Percentiles rank a stretch among this genome's conserved stretches.
These are phyloP conservation scores for Formicarius rufipectus DNA, from an alignment of 2,113 vertebrate species.

Conservation along the genomic window DNA sequence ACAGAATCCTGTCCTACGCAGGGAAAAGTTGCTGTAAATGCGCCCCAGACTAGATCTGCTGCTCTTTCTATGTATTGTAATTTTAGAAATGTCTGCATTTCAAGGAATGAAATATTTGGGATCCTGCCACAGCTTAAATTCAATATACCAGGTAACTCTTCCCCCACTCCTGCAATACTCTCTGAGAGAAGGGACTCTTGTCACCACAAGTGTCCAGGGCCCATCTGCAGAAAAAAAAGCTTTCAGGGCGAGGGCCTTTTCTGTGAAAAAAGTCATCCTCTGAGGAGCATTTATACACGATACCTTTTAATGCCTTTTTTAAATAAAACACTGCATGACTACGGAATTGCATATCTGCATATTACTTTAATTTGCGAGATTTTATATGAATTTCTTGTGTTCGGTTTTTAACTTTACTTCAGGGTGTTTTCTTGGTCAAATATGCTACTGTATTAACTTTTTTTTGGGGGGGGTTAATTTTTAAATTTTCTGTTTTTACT, in stretches of 20 bases:
- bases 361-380: constrained; percentile 75
- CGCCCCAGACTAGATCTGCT: constrained; percentile 35
- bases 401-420: constrained; percentile 83
- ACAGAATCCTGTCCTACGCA: neutral
- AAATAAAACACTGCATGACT: constrained; percentile 87
- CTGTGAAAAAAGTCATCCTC: constrained; percentile 37
- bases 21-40: constrained; percentile 27
- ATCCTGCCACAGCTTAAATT: constrained; percentile 53
- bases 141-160: neutral
- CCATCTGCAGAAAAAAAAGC: neutral
- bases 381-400: constrained; percentile 76
- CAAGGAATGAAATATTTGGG: neutral
- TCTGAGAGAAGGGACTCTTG: neutral
- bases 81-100: constrained; percentile 54
- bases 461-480: constrained; percentile 72
- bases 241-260: neutral
- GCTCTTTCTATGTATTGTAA: constrained; percentile 41
- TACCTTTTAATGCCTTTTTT: constrained; percentile 75
- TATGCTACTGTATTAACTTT: constrained; percentile 88
- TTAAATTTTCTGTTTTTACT: constrained; percentile 77
- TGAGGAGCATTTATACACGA: constrained; percentile 48
- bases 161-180: neutral
- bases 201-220: neutral
- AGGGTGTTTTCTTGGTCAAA: constrained; percentile 88
- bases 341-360: constrained; percentile 71